Percentiles rank a stretch among this genome's conserved stretches.
Conservation (phyloP, 2,797 vertebrate species). For the Gallinago stenura region DNA sequence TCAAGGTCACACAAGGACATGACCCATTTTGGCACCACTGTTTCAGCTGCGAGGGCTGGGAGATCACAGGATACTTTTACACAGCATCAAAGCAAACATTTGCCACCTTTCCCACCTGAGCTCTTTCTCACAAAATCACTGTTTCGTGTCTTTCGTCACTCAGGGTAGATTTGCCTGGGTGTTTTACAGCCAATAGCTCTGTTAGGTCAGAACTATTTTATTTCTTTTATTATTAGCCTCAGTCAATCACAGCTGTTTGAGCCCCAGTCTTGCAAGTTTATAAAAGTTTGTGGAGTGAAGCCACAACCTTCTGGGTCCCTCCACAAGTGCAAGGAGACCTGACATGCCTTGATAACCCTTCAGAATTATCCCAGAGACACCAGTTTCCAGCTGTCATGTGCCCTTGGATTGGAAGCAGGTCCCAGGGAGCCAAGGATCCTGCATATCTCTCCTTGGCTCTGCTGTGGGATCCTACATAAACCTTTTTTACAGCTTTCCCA, state of each 20-base stretch:
- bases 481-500: background rate
- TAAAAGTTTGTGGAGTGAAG: conserved; percentile 11
- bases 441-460: background rate
- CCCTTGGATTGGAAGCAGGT: background rate
- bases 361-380: background rate
- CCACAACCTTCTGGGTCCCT: background rate
- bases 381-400: background rate
- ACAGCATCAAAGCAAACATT: background rate
- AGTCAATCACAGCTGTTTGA: background rate
- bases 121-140: background rate
- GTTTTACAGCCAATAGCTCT: background rate
- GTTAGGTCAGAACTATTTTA: background rate
- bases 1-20: background rate
- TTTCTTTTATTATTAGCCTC: background rate
- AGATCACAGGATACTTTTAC: background rate
- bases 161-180: background rate
- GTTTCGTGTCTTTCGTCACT: background rate
- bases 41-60: background rate
- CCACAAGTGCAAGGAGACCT: background rate
- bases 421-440: background rate
- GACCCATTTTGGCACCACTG: background rate
- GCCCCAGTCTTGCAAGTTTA: background rate
- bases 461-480: background rate
- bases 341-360: background rate
- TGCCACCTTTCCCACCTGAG: background rate